phyloP scores from a whole-genome alignment of 2,888 invertebrate species.

The Hyles lineata region DNA sequence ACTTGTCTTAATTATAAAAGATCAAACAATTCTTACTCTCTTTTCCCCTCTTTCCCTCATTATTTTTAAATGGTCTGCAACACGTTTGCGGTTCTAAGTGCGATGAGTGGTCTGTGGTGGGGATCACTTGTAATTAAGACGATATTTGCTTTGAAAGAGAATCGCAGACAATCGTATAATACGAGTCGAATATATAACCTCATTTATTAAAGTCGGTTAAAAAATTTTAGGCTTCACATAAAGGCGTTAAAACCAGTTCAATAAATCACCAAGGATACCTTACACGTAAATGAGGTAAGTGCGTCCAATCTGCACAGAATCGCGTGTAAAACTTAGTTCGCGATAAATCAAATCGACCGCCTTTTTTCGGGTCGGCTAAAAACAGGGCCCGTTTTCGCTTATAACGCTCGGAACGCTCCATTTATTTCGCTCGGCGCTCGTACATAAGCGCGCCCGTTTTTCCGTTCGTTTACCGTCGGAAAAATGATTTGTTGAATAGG shows the following conservation, averaged over 20 bases:
- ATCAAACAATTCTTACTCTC: too few species aligned
- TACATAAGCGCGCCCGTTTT: constrained; percentile 52
- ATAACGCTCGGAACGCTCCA: constrained; percentile 37
- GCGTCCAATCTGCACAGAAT: constrained; percentile 12
- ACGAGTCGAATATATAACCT: too few species aligned
- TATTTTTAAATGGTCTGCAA: too few species aligned
- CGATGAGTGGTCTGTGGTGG: too few species aligned
- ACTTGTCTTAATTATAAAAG: too few species aligned
- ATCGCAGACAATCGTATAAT: too few species aligned
- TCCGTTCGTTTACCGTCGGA: constrained; percentile 41
- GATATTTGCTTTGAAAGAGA: too few species aligned
- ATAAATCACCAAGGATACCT: neutral
- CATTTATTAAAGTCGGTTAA: too few species aligned
- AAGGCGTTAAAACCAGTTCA: neutral
- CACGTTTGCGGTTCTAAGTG: too few species aligned
- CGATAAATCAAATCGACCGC: constrained; percentile 31
- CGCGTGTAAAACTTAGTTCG: constrained; percentile 26
- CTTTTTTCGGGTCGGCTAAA: constrained; percentile 37
- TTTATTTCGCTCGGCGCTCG: constrained; percentile 51
- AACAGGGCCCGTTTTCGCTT: constrained; percentile 27
- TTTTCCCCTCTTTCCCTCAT: too few species aligned
- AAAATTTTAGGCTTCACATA: too few species aligned
- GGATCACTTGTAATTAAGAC: too few species aligned
- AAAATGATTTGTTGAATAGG: constrained; percentile 57
- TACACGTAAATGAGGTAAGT: constrained; percentile 1